Percentiles rank a stretch among this genome's conserved stretches.
Conservation (phyloP, 2,797 vertebrate genomes). For the Spinus olivaceus region DNA sequence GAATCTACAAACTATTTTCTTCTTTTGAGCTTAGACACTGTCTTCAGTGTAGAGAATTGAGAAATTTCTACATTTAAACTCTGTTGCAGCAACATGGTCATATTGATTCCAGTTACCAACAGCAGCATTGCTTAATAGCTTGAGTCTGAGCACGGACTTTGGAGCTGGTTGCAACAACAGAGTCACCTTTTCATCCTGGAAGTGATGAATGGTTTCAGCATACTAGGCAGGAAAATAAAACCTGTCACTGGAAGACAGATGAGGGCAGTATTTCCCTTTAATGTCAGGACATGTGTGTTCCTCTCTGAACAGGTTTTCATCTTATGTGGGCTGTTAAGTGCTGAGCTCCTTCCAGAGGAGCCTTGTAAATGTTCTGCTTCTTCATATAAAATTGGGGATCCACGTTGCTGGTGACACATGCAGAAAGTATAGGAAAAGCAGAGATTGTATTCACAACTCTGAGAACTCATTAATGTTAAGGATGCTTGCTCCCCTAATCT, state of each 20-base stretch:
- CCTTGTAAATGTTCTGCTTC: background rate
- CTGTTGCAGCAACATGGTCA: background rate
- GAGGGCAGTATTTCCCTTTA: constrained; percentile 44
- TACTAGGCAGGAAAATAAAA: background rate
- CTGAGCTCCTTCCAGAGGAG: background rate
- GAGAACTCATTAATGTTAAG: background rate
- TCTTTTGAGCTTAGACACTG: background rate
- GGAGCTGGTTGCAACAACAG: background rate
- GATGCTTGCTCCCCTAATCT: background rate
- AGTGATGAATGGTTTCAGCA: background rate
- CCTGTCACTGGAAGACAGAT: background rate
- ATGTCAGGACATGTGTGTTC: background rate
- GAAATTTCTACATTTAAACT: background rate
- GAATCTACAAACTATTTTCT: background rate
- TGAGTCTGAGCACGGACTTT: background rate
- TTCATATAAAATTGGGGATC: background rate
- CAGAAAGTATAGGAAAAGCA: background rate
- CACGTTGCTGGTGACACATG: background rate
- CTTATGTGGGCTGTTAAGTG: background rate
- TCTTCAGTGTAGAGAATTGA: background rate
- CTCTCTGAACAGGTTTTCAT: background rate
- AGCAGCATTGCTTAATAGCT: background rate
- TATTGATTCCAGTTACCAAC: background rate
- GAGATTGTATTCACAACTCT: background rate
- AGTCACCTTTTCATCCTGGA: background rate